Percentiles rank a stretch among this genome's conserved stretches.
phyloP scores from a whole-genome alignment of 2,113 vertebrate species.

The Alligator mississippiensis region DNA sequence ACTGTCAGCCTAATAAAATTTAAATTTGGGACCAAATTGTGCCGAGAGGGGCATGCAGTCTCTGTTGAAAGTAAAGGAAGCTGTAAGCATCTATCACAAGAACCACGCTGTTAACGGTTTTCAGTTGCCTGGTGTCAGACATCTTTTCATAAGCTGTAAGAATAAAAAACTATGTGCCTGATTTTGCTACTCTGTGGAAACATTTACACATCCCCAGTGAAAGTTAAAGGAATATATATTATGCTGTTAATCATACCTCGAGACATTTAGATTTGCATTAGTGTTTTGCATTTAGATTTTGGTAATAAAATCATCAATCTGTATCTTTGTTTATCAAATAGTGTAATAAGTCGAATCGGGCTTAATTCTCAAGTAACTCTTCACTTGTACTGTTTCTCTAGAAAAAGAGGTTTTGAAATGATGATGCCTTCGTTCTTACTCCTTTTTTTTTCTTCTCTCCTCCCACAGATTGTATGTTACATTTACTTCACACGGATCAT shows the following conservation, averaged over 20 bases:
- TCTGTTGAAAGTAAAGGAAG: conserved; percentile 44
- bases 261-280: not conserved
- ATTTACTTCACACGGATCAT: conserved; percentile 92
- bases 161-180: not conserved
- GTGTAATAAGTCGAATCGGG: not conserved
- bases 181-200: conserved; percentile 20
- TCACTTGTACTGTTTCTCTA: not conserved
- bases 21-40: conserved; percentile 58
- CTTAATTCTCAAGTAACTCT: not conserved
- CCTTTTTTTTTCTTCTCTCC: not conserved
- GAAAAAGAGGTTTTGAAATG: not conserved
- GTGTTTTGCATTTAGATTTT: too few species aligned
- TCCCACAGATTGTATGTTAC: conserved; percentile 86
- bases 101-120: conserved; percentile 32
- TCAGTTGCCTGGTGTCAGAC: conserved; percentile 26
- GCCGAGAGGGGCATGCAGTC: conserved; percentile 44
- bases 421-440: not conserved
- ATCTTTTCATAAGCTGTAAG: not conserved
- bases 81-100: conserved; percentile 14
- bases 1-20: conserved; percentile 58
- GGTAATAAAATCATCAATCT: not conserved
- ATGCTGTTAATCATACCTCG: not conserved
- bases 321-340: not conserved
- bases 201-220: not conserved
- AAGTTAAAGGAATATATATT: not conserved